Conservation (phyloP, 2,797 vertebrate genomes). For the Mormyrops boulengeri region DNA sequence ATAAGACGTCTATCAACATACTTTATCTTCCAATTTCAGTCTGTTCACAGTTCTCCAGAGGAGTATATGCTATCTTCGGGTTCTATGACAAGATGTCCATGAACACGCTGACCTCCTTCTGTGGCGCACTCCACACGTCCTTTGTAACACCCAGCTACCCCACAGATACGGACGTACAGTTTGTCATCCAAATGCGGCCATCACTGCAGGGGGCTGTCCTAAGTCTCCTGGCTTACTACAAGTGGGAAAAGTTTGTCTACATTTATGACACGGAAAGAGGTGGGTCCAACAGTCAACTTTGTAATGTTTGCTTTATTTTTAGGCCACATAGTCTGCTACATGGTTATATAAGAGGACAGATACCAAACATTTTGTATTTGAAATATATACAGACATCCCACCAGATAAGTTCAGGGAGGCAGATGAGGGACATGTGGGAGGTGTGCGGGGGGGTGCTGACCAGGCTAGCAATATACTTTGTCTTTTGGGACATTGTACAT, state of each 20-base stretch:
- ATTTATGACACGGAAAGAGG: slow-evolving; percentile 97
- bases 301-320: background rate
- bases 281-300: slow-evolving; percentile 50
- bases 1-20: slow-evolving; percentile 60
- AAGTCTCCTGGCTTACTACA: slow-evolving; percentile 84
- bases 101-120: slow-evolving; percentile 86
- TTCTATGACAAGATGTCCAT: slow-evolving; percentile 92
- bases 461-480: background rate
- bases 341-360: background rate
- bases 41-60: slow-evolving; percentile 2
- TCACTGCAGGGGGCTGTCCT: slow-evolving; percentile 79
- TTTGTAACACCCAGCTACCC: slow-evolving; percentile 96
- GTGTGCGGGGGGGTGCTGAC: background rate
- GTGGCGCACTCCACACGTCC: slow-evolving; percentile 69
- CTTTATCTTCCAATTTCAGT: slow-evolving; percentile 86
- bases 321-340: background rate
- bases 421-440: background rate
- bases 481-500: background rate
- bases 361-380: background rate
- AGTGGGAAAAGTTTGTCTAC: slow-evolving; percentile 97
- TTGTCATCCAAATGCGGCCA: slow-evolving; percentile 96
- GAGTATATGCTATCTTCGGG: slow-evolving; percentile 1
- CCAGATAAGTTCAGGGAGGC: background rate
- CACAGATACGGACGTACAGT: slow-evolving; percentile 88
- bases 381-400: background rate